Conservation (phyloP, 1,140 invertebrate species). For the Pseudobourletiella spinata region DNA sequence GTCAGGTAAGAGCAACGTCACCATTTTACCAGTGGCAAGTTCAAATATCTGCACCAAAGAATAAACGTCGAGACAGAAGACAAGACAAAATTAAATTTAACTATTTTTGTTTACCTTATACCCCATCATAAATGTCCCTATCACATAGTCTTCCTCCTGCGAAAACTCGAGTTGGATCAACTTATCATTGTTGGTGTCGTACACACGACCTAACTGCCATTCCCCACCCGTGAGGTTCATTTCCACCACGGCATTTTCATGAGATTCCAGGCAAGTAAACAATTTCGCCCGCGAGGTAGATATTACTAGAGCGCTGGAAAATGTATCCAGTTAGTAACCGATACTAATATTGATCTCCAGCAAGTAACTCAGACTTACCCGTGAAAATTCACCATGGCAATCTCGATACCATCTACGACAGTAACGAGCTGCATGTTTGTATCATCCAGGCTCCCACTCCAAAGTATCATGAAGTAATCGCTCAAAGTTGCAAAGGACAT, state of each 20-base stretch:
- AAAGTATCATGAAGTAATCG: slow-evolving; percentile 64
- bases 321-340: neutral
- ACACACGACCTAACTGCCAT: slow-evolving; percentile 43
- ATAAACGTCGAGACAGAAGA: neutral
- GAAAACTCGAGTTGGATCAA: slow-evolving; percentile 45
- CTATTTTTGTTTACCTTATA: slow-evolving; percentile 38
- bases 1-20: slow-evolving; percentile 69
- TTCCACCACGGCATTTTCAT: slow-evolving; percentile 31
- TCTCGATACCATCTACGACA: slow-evolving; percentile 46
- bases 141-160: slow-evolving; percentile 43
- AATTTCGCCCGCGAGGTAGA: slow-evolving; percentile 37
- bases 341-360: too few species aligned
- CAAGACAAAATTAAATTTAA: neutral
- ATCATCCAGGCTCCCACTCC: slow-evolving; percentile 69
- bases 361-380: too few species aligned
- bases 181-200: slow-evolving; percentile 43
- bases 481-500: slow-evolving; percentile 63
- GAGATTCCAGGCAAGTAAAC: slow-evolving; percentile 41
- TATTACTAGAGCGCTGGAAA: slow-evolving; percentile 30
- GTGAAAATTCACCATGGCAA: slow-evolving; percentile 62
- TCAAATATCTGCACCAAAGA: slow-evolving; percentile 40
- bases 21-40: slow-evolving; percentile 43
- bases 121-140: slow-evolving; percentile 45
- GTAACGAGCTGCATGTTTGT: slow-evolving; percentile 57
- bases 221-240: slow-evolving; percentile 31